These are phyloP conservation scores for Caretta caretta DNA, from an alignment of 2,113 vertebrate species.

Conservation along the genomic window DNA sequence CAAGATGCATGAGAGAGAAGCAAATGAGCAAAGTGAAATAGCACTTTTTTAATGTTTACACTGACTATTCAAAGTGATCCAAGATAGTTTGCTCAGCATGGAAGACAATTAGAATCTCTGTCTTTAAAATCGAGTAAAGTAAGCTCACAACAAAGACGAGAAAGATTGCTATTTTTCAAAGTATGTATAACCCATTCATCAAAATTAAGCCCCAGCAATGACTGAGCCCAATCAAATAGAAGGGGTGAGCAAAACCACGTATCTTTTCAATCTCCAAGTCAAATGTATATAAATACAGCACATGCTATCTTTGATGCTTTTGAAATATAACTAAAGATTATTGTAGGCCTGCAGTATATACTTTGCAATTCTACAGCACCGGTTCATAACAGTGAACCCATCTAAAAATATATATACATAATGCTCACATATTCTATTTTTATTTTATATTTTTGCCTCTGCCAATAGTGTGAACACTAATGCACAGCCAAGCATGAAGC, in stretches of 20 bases:
- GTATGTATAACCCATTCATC: conserved; percentile 58
- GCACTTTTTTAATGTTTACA: conserved; percentile 29
- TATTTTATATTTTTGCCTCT: neutral
- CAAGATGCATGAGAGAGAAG: conserved; percentile 6
- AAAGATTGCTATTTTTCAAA: conserved; percentile 47
- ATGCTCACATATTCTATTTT: neutral
- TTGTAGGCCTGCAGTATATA: neutral
- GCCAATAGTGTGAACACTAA: neutral
- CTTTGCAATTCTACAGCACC: conserved; percentile 3
- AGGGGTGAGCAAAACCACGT: conserved; percentile 43
- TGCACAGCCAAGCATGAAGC: neutral
- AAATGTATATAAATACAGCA: conserved; percentile 39
- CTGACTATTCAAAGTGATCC: conserved; percentile 41
- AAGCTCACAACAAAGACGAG: conserved; percentile 35
- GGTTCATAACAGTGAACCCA: neutral
- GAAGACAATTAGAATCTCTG: conserved; percentile 41
- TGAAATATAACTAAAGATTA: conserved; percentile 51
- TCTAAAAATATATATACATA: neutral
- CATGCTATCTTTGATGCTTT: conserved; percentile 34
- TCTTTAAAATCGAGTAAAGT: conserved; percentile 60
- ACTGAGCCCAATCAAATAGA: conserved; percentile 27
- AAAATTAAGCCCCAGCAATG: conserved; percentile 58
- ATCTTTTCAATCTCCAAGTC: conserved; percentile 45
- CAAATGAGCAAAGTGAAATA: conserved; percentile 41
- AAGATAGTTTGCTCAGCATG: conserved; percentile 24